Conservation (phyloP, 2,888 invertebrate species). For the Tiliacea aurago region DNA sequence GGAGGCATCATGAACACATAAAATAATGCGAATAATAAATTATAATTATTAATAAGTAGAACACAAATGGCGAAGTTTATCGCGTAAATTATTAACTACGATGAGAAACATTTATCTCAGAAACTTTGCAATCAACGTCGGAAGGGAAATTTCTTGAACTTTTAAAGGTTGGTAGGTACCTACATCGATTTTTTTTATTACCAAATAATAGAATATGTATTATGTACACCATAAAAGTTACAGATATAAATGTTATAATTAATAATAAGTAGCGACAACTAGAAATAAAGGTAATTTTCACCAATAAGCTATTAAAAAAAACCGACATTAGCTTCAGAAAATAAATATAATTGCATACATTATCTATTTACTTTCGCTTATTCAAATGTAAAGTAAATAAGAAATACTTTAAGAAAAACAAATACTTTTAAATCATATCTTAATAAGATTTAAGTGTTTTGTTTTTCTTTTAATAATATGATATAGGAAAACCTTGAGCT, state of each 20-base stretch:
- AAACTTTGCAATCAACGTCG: constrained; percentile 38
- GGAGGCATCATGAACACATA: not conserved
- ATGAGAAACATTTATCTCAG: constrained; percentile 28
- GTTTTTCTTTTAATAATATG: too few relatives aligned
- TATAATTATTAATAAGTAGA: constrained; percentile 26
- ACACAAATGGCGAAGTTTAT: constrained; percentile 49
- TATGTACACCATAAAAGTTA: too few relatives aligned
- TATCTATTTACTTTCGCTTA: not conserved
- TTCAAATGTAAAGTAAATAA: not conserved
- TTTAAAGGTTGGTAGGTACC: not conserved
- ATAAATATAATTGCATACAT: not conserved
- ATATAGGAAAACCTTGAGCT: too few relatives aligned
- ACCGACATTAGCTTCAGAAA: not conserved
- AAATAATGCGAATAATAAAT: constrained; percentile 46
- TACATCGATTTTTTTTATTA: not conserved
- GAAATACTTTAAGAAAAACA: not conserved
- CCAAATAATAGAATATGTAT: not conserved
- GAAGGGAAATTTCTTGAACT: constrained; percentile 6
- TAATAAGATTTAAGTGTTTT: not conserved
- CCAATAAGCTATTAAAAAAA: not conserved
- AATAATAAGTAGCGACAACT: not conserved
- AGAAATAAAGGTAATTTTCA: not conserved
- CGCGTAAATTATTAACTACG: constrained; percentile 52
- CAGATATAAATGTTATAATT: too few relatives aligned
- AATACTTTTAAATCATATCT: not conserved